Evolutionary conservation across 2,113 vertebrate species (phyloP).

Genomic region (Cichladusa arquata): DNA sequence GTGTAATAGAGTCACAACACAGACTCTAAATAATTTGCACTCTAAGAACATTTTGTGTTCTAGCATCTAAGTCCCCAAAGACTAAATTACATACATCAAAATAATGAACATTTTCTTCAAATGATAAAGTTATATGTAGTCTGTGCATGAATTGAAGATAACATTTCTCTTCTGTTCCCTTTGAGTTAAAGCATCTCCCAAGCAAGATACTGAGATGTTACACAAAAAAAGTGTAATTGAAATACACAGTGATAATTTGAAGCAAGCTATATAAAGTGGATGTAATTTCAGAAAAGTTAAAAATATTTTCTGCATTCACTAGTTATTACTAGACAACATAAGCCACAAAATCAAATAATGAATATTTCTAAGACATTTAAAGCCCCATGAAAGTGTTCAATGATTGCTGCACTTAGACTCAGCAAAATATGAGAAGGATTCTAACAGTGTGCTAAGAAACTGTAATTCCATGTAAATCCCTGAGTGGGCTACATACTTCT

Average conservation of each 20-base stretch:
- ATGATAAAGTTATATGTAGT: neutral
- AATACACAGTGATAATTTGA: neutral
- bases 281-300: neutral
- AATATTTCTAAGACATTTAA: neutral
- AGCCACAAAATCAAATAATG: neutral
- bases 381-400: neutral
- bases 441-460: neutral
- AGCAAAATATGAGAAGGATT: neutral
- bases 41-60: neutral
- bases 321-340: neutral
- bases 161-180: neutral
- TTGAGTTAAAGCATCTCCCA: neutral
- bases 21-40: slow-evolving; percentile 5
- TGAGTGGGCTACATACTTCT: neutral
- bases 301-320: neutral
- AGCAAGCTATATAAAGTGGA: neutral
- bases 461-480: neutral
- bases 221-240: neutral
- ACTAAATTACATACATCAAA: neutral
- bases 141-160: neutral
- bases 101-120: neutral
- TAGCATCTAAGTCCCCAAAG: neutral
- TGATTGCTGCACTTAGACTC: neutral
- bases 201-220: neutral
- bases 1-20: neutral